These are phyloP conservation scores for Agonopterix heracliana DNA, from an alignment of 2,888 invertebrate genomes.

Conservation along the genomic window DNA sequence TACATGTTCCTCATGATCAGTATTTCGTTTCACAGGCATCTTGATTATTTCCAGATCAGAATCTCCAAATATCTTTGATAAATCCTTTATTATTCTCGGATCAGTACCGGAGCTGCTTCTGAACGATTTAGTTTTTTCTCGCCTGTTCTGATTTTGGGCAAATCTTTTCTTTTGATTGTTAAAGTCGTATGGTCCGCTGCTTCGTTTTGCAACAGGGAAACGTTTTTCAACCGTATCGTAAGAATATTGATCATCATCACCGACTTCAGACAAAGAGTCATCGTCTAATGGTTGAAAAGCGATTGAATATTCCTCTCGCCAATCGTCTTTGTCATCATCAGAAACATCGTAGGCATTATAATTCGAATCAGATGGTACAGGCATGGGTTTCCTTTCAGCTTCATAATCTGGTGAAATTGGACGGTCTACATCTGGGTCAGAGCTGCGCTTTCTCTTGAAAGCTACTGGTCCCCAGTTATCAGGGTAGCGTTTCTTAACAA, in stretches of 20 bases:
- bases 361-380: conserved; percentile 36
- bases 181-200: conserved; percentile 59
- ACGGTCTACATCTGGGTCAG: conserved; percentile 40
- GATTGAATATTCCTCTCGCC: conserved; percentile 64
- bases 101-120: conserved; percentile 77
- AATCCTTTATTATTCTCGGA: conserved; percentile 81
- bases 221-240: conserved; percentile 72
- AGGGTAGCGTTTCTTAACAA: conserved; percentile 62
- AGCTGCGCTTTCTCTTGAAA: conserved; percentile 67
- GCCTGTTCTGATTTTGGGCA: conserved; percentile 44
- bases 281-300: conserved; percentile 70
- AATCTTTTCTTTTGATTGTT: conserved; percentile 49
- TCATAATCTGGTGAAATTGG: conserved; percentile 44
- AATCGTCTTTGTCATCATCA: conserved; percentile 61
- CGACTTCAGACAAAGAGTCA: conserved; percentile 50
- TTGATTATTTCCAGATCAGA: conserved; percentile 56
- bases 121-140: conserved; percentile 45
- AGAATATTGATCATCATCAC: conserved; percentile 58
- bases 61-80: conserved; percentile 80
- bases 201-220: conserved; percentile 81
- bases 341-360: conserved; percentile 52
- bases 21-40: conserved; percentile 73
- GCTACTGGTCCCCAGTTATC: conserved; percentile 71
- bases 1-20: conserved; percentile 44
- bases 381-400: conserved; percentile 34